phyloP scores from a whole-genome alignment of 1,140 invertebrate species.

The Anadara kagoshimensis region DNA sequence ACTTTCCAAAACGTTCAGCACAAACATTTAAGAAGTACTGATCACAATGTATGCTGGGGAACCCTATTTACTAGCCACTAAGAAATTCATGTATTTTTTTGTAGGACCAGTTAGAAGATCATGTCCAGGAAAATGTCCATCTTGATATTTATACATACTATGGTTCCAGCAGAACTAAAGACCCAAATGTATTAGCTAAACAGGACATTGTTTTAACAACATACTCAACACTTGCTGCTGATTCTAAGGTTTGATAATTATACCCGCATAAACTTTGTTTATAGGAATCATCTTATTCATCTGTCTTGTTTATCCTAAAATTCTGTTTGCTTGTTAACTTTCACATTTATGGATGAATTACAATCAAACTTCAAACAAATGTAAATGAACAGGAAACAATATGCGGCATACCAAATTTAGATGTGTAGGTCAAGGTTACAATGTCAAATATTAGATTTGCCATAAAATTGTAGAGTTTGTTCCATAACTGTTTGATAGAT shows the following conservation, averaged over 20 bases:
- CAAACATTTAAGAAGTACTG: no score
- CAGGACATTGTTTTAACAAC: constrained; percentile 76
- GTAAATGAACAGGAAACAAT: no score
- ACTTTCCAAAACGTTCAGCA: not conserved
- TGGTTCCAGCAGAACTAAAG: constrained; percentile 44
- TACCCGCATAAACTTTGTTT: not conserved
- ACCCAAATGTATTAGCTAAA: constrained; percentile 64
- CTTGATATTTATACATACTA: constrained; percentile 57
- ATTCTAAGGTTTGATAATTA: constrained; percentile 21
- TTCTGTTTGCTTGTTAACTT: no score
- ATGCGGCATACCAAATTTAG: no score
- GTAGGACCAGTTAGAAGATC: constrained; percentile 56
- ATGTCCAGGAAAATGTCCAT: constrained; percentile 48
- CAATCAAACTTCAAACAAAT: no score
- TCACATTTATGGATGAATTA: no score
- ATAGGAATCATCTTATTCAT: not conserved
- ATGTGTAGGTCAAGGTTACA: no score
- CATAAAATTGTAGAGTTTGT: no score
- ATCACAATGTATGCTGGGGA: not conserved
- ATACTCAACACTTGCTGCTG: constrained; percentile 64
- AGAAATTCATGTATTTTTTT: not conserved
- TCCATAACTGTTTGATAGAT: no score
- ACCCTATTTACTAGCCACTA: not conserved
- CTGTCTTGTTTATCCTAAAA: no score
- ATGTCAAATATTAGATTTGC: no score